Evolutionary conservation across 2,113 vertebrate species (phyloP).

Genomic region (Acanthisitta chloris): DNA sequence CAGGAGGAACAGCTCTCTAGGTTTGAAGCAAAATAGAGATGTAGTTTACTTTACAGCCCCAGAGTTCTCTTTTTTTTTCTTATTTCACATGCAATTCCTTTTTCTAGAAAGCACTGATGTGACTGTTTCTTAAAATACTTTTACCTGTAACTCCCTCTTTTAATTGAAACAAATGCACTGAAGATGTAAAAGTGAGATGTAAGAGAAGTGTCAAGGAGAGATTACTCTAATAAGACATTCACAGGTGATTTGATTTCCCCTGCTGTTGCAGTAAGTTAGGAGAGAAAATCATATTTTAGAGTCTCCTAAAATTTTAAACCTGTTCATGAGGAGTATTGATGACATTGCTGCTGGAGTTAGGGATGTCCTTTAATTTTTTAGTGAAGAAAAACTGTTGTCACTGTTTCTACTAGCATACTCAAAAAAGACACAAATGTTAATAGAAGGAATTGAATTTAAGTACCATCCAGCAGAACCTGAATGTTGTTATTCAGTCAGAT

Average conservation of each 20-base stretch:
- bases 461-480: background rate
- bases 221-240: conserved; percentile 43
- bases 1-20: background rate
- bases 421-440: background rate
- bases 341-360: background rate
- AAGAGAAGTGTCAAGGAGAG: conserved; percentile 7
- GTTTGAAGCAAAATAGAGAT: background rate
- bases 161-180: background rate
- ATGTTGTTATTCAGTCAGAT: background rate
- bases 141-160: background rate
- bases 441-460: background rate
- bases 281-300: conserved; percentile 49
- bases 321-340: conserved; percentile 23
- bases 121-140: conserved; percentile 29
- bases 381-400: background rate
- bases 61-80: background rate
- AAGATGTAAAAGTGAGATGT: conserved; percentile 14
- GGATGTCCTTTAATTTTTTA: conserved; percentile 35
- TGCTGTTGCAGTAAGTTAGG: conserved; percentile 9
- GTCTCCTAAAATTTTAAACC: conserved; percentile 56
- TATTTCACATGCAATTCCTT: background rate
- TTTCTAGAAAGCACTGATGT: background rate
- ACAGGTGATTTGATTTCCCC: conserved; percentile 43
- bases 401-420: background rate
- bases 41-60: background rate